Conservation (phyloP, 2,797 vertebrate genomes). For the Chelon labrosus region DNA sequence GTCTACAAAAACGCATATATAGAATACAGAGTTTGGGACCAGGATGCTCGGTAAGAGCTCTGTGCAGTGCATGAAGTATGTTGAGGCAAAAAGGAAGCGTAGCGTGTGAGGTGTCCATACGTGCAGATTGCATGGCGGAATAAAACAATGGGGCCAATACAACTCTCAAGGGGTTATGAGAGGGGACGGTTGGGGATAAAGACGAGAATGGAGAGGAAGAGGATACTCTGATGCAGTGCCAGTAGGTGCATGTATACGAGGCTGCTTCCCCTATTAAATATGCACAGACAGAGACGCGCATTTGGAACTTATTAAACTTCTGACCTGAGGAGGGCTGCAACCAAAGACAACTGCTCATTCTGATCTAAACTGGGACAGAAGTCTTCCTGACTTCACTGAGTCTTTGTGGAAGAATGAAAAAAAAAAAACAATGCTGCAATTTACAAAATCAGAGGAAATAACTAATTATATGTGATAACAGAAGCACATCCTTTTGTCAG, state of each 20-base stretch:
- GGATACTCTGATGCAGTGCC: conserved; percentile 53
- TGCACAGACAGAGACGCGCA: conserved; percentile 59
- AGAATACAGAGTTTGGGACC: conserved; percentile 17
- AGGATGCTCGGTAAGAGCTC: background rate
- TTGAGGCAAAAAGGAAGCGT: conserved; percentile 42
- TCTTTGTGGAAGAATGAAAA: conserved; percentile 4
- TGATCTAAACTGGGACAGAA: conserved; percentile 45
- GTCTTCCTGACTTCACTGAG: conserved; percentile 39
- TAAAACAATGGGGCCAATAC: conserved; percentile 77
- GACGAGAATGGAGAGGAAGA: conserved; percentile 14
- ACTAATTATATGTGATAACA: conserved; percentile 58
- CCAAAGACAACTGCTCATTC: conserved; percentile 54
- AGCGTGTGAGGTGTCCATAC: conserved; percentile 59
- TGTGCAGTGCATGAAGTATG: conserved; percentile 9
- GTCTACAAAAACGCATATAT: conserved; percentile 58
- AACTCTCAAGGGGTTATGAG: conserved; percentile 47
- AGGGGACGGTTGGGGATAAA: conserved; percentile 47
- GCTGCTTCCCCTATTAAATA: conserved; percentile 32
- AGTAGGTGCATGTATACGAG: conserved; percentile 73
- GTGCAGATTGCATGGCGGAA: conserved; percentile 58
- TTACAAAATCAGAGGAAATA: conserved; percentile 63
- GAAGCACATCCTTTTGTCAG: conserved; percentile 61
- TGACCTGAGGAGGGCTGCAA: conserved; percentile 64
- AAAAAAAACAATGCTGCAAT: conserved; percentile 39
- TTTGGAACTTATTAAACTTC: conserved; percentile 81